Evolutionary conservation across 2,888 invertebrate genomes (phyloP), one percentile per base, ranked within the genome.

Genomic region (Pilophorus perplexus): DNA sequence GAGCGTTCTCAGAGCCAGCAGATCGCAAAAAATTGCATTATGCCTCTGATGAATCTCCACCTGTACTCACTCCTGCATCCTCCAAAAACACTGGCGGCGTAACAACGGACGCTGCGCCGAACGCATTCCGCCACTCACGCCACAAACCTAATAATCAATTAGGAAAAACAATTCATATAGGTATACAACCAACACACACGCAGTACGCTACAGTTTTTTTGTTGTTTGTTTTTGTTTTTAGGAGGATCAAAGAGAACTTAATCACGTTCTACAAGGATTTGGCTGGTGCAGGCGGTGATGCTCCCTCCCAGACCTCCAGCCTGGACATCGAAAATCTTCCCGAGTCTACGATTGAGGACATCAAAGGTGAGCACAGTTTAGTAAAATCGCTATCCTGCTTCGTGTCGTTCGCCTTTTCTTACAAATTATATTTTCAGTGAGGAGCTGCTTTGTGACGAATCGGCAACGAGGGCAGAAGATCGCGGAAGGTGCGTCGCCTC

Each of bases 401-500:
- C n/a, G n/a, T n/a, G 4, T 37, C n/a, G 14, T 37, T 3, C 2
- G 37, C 14, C 2, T 12, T 37, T 37, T 12, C 12, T 37, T n/a
- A 37, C 14, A 4, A 37, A 37, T 4, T 2, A 37, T 1, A 37
- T 46, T 20, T 23, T 75, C 79, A 85, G 89, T 91, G 16, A 84
- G 92, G 71, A 87, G 90, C 18, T 95, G 95, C 76, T 93, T 96
- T 80, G 91, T 94, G 14, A 90, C 90, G 1, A 86, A 83, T 28
- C 80, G 85, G 33, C 83, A 84, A 59, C 82, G 93, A 71, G 86
- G 89, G 1, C 78, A 80, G 69, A 80, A 81, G 73, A 78, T 83
- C 73, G 75, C 75, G 50, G 81, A 27, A 79, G 82, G 65, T 73
- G 76, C 40, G 78, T 83, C 14, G 80, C 68, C 67, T 12, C 66